Evolutionary conservation across 2,113 vertebrate species (phyloP).

Genomic region (Megaceryle torquata): DNA sequence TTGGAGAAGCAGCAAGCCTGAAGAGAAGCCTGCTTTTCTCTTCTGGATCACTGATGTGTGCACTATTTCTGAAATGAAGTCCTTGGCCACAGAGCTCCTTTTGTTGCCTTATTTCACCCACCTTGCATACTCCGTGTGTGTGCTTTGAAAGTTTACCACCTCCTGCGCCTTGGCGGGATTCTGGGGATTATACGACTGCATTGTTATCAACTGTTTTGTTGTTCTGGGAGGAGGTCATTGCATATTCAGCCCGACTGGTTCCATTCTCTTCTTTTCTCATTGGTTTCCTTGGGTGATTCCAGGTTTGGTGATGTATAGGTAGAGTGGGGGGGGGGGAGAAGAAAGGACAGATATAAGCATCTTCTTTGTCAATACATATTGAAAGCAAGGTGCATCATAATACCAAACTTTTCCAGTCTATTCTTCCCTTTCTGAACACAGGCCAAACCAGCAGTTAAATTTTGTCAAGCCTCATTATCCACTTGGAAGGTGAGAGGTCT

Average conservation of each 20-base stretch:
- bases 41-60: slow-evolving; percentile 73
- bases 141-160: slow-evolving; percentile 65
- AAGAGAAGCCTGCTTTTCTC: slow-evolving; percentile 75
- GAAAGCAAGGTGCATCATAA: neutral
- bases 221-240: slow-evolving; percentile 94
- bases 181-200: slow-evolving; percentile 82
- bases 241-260: slow-evolving; percentile 91
- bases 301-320: neutral
- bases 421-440: neutral
- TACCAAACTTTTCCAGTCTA: neutral
- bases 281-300: slow-evolving; percentile 87
- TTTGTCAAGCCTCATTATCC: neutral
- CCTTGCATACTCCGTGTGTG: slow-evolving; percentile 16
- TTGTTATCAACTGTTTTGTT: slow-evolving; percentile 89
- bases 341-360: slow-evolving; percentile 44
- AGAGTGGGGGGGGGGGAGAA: neutral
- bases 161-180: neutral
- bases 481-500: neutral
- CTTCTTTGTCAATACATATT: neutral
- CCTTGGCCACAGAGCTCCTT: slow-evolving; percentile 50
- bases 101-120: slow-evolving; percentile 52
- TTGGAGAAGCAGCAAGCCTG: slow-evolving; percentile 71
- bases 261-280: slow-evolving; percentile 95
- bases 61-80: slow-evolving; percentile 64
- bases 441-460: neutral